Evolutionary conservation across 2,797 vertebrate genomes (phyloP), one percentile per base, ranked within the genome.

Genomic region (Hydrolagus colliei): DNA sequence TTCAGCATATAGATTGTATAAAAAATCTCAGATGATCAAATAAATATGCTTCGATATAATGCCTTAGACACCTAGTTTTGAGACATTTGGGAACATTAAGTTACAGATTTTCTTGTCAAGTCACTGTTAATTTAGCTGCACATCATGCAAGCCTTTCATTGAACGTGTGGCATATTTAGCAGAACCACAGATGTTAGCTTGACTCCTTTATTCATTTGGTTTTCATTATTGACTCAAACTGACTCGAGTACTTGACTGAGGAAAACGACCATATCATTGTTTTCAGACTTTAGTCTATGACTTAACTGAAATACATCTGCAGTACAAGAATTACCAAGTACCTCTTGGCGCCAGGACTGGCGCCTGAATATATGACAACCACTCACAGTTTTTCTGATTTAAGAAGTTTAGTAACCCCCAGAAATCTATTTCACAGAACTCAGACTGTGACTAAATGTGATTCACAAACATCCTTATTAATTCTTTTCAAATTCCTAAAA

Each of bases 201-300:
- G 90, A 89, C 91, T 92, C 92, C 90, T 92, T 92, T 91, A 89
- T 92, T 93, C 95, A 95, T 96, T 95, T 93, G 95, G 93, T 95
- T 96, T 94, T 95, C 93, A 95, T 96, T 96, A 96, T 93, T 90
- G 92, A 93, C 92, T 90, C 88, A 93, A 91, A 91, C 92, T 88
- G 88, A 94, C 92, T 88, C 92, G 93, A 93, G 92, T 92, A 93
- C 92, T 92, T 94, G 92, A 95, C 92, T 93, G 92, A 93, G 91
- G 92, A 90, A 92, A 94, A 93, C 91, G 91, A 93, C 93, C 92
- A 92, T 93, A 93, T 94, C 93, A 92, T 96, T 92, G 90, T 92
- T 93, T 94, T 95, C 94, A 94, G 92, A 93, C 94, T 93, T 93
- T 89, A 88, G 87, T 89, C 91, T 90, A 91, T 93, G 93, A 94